Percentiles rank a stretch among this genome's conserved stretches.
These are phyloP conservation scores for Siniperca undulata DNA, from an alignment of 2,797 vertebrate genomes.

Conservation along the genomic window DNA sequence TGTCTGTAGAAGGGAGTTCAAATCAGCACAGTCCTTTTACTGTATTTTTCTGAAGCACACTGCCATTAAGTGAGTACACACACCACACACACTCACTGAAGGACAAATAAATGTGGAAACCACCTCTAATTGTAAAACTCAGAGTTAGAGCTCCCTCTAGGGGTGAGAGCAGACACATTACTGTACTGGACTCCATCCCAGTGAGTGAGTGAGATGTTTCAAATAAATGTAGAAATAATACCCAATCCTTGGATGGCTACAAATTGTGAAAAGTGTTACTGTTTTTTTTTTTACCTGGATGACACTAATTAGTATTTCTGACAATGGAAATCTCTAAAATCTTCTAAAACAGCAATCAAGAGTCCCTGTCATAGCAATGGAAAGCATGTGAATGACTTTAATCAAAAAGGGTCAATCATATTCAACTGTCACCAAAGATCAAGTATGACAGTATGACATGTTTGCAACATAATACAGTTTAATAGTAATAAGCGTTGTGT, in stretches of 20 bases:
- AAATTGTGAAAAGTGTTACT: neutral
- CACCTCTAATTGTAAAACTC: neutral
- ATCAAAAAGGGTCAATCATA: neutral
- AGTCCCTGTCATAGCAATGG: neutral
- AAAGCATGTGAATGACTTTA: neutral
- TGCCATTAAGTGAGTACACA: conserved; percentile 14
- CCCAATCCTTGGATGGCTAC: neutral
- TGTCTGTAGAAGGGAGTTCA: conserved; percentile 7
- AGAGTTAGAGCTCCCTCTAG: conserved; percentile 77
- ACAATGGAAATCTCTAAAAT: neutral
- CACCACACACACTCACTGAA: conserved; percentile 11
- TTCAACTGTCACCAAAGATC: neutral
- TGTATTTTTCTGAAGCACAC: conserved; percentile 37
- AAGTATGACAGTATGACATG: neutral
- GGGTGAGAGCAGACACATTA: conserved; percentile 20
- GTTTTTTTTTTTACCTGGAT: neutral
- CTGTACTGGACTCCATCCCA: conserved; percentile 13
- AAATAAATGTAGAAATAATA: neutral
- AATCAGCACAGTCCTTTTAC: conserved; percentile 14
- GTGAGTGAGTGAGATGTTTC: neutral
- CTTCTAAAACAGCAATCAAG: neutral
- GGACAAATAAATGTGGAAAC: conserved; percentile 28
- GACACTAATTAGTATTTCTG: neutral
- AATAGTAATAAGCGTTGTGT: neutral
- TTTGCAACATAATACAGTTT: neutral